Conservation (phyloP, 1,140 invertebrate species). For the Drosophila navojoa region DNA sequence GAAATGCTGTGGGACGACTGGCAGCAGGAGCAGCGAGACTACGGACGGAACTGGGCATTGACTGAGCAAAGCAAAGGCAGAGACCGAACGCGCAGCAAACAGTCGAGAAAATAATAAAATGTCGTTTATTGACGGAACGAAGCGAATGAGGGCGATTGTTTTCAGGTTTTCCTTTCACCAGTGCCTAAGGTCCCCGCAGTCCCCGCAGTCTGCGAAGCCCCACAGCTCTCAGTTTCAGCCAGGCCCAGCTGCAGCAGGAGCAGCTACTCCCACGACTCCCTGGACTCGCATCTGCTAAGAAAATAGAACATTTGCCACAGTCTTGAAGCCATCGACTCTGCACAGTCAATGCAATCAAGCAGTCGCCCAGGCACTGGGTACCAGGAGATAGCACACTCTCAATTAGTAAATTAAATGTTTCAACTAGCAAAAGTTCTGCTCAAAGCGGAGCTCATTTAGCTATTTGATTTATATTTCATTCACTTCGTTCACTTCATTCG, state of each 20-base stretch:
- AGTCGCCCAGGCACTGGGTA: not conserved
- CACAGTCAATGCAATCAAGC: conserved; percentile 7
- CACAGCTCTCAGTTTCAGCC: not conserved
- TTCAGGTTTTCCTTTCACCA: conserved; percentile 38
- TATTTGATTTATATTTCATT: conserved; percentile 8
- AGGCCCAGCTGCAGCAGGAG: conserved; percentile 12
- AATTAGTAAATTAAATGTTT: conserved; percentile 46
- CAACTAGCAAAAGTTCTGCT: not conserved
- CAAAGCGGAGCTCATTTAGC: conserved; percentile 1
- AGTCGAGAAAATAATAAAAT: conserved; percentile 67
- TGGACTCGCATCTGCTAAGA: not conserved
- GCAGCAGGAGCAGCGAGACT: not conserved
- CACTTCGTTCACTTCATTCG: not conserved
- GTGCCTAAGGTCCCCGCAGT: not conserved
- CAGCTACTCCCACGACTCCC: not conserved
- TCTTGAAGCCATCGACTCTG: too few species aligned
- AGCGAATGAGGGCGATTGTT: conserved; percentile 58
- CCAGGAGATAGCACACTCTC: not conserved
- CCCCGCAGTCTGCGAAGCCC: too few species aligned
- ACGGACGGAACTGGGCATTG: conserved; percentile 25
- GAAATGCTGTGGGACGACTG: conserved; percentile 7
- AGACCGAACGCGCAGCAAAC: conserved; percentile 34
- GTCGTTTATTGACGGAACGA: conserved; percentile 73
- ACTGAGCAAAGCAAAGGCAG: conserved; percentile 7
- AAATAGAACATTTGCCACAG: not conserved